A percentile compares a stretch with the other conserved stretches of the same genome.
Evolutionary conservation across 2,797 vertebrate species (phyloP).

Genomic region (Jordanella pulchra): DNA sequence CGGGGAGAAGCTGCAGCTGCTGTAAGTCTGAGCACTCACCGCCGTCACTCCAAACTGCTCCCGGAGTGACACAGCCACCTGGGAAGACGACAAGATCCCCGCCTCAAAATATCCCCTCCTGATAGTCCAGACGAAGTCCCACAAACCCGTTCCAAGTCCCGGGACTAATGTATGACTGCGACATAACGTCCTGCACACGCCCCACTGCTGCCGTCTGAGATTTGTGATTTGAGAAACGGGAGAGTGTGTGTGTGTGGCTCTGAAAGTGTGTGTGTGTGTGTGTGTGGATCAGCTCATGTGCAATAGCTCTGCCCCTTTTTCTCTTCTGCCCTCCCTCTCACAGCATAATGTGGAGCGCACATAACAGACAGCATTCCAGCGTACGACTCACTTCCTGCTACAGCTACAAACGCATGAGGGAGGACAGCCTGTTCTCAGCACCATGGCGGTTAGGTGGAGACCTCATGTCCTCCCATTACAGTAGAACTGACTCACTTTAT

Average conservation of each 20-base stretch:
- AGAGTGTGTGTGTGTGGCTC: constrained; percentile 49
- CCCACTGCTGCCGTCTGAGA: constrained; percentile 39
- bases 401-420: constrained; percentile 43
- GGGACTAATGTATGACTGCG: constrained; percentile 42
- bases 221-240: constrained; percentile 44
- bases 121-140: constrained; percentile 51
- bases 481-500: constrained; percentile 14
- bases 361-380: constrained; percentile 72
- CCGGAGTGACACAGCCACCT: constrained; percentile 50
- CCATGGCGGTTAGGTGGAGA: constrained; percentile 24
- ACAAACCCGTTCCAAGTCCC: constrained; percentile 26
- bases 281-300: constrained; percentile 51
- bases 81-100: constrained; percentile 41
- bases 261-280: constrained; percentile 29
- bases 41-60: constrained; percentile 36
- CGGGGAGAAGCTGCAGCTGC: constrained; percentile 13
- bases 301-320: constrained; percentile 46
- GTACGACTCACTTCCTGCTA: constrained; percentile 75
- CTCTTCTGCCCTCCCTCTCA: constrained; percentile 31
- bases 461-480: not conserved
- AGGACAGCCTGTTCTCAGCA: constrained; percentile 24
- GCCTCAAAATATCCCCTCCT: constrained; percentile 32
- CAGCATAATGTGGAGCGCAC: constrained; percentile 43
- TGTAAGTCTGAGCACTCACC: constrained; percentile 61
- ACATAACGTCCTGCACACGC: constrained; percentile 55